These are phyloP conservation scores for Antidorcas marsupialis DNA, from an alignment of 2,113 vertebrate genomes.

Conservation along the genomic window DNA sequence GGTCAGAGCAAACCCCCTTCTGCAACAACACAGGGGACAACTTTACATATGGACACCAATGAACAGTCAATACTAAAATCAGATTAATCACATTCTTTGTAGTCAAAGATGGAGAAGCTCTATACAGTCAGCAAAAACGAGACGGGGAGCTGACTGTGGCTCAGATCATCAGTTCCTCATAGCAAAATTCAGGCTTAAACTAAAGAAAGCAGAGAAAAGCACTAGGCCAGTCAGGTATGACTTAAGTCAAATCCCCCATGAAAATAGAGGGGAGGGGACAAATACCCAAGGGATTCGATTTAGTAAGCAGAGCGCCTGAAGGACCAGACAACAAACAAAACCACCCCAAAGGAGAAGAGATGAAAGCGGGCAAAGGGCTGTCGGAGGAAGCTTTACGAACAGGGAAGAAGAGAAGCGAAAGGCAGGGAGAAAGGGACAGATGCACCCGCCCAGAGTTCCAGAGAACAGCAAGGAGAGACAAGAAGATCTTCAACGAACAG, in stretches of 20 bases:
- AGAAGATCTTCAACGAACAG: too few species aligned
- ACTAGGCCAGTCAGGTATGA: background rate
- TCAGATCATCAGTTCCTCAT: background rate
- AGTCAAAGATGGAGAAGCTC: background rate
- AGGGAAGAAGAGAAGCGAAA: background rate
- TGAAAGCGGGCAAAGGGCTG: background rate
- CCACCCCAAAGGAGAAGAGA: background rate
- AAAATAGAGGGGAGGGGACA: background rate
- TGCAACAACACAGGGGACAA: background rate
- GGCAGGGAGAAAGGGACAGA: background rate
- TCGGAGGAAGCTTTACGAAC: background rate
- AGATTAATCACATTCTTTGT: background rate
- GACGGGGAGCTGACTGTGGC: background rate
- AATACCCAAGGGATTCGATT: background rate
- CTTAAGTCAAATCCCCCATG: background rate
- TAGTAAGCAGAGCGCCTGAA: background rate
- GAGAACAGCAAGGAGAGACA: background rate
- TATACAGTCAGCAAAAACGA: background rate
- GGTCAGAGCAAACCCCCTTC: background rate
- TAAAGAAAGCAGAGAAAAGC: background rate
- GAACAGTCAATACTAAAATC: background rate
- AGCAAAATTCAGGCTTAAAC: background rate
- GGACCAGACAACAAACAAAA: accelerated
- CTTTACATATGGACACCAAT: background rate
- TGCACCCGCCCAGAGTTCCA: accelerated